phyloP scores from a whole-genome alignment of 2,113 vertebrate genomes.

The Halichoeres trimaculatus region DNA sequence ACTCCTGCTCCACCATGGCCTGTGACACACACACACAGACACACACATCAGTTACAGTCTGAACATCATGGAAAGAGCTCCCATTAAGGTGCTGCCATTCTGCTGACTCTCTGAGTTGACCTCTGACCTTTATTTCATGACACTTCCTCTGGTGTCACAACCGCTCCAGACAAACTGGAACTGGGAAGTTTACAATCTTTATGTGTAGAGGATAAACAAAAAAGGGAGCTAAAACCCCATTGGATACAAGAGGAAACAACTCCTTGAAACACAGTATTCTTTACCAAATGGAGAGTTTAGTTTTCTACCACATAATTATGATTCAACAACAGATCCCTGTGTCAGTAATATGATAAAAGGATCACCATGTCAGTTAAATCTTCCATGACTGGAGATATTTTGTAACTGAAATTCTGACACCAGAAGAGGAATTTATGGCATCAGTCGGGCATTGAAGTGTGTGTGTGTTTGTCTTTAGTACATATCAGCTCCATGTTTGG shows the following conservation, averaged over 20 bases:
- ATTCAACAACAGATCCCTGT: neutral
- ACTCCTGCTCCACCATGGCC: slow-evolving; percentile 99
- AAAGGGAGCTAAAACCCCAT: neutral
- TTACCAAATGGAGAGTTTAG: neutral
- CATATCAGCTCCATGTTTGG: neutral
- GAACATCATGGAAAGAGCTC: neutral
- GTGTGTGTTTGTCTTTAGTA: neutral
- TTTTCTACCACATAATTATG: neutral
- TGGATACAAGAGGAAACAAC: neutral
- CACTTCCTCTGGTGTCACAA: slow-evolving; percentile 57
- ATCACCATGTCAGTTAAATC: neutral
- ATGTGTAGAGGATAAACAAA: slow-evolving; percentile 21
- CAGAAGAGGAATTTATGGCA: no score
- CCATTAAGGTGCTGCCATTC: slow-evolving; percentile 20
- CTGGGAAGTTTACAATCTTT: slow-evolving; percentile 37
- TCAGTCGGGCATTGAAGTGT: neutral
- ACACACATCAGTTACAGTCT: neutral
- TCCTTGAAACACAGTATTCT: neutral
- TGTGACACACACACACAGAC: slow-evolving; percentile 71
- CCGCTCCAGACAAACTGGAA: slow-evolving; percentile 35
- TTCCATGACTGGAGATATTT: neutral
- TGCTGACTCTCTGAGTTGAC: slow-evolving; percentile 36
- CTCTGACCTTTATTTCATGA: slow-evolving; percentile 42
- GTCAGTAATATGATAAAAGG: neutral
- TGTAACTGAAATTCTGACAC: no score